Percentiles rank a stretch among this genome's conserved stretches.
These are phyloP conservation scores for Thalassoma bifasciatum DNA, from an alignment of 2,113 vertebrate species.

Conservation along the genomic window DNA sequence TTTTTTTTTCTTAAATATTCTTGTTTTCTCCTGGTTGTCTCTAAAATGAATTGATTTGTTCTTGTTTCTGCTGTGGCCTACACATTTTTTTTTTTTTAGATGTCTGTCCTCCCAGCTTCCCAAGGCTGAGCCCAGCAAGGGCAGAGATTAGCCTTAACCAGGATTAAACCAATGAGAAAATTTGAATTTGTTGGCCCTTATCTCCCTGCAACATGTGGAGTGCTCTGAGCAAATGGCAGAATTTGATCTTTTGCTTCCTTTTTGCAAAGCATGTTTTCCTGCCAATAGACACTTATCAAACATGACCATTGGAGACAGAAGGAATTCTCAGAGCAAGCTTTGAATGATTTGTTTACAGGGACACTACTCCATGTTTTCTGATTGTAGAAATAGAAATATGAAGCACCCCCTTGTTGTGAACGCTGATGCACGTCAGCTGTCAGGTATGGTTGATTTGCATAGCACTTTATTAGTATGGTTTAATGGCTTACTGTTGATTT, in stretches of 20 bases:
- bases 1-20: constrained; percentile 57
- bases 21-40: constrained; percentile 46
- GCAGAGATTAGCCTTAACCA: constrained; percentile 75
- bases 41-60: constrained; percentile 63
- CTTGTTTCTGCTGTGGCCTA: constrained; percentile 77
- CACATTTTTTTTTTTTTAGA: constrained; percentile 74
- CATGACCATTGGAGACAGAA: constrained; percentile 76
- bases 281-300: constrained; percentile 79
- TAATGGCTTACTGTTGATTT: constrained; percentile 59
- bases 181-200: constrained; percentile 80
- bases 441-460: constrained; percentile 40
- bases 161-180: constrained; percentile 82
- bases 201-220: constrained; percentile 79
- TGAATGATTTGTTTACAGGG: constrained; percentile 68
- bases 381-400: constrained; percentile 35
- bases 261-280: constrained; percentile 72
- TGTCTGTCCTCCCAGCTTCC: constrained; percentile 71
- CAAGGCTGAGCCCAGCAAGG: constrained; percentile 78
- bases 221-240: constrained; percentile 77
- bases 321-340: constrained; percentile 48
- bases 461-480: constrained; percentile 40
- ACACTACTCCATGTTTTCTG: constrained; percentile 53
- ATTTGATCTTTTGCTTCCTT: constrained; percentile 74
- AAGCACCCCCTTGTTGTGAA: constrained; percentile 15
- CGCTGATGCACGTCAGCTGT: constrained; percentile 29